These are phyloP conservation scores for Pollenia labialis DNA, from an alignment of 2,888 invertebrate species.

Conservation along the genomic window DNA sequence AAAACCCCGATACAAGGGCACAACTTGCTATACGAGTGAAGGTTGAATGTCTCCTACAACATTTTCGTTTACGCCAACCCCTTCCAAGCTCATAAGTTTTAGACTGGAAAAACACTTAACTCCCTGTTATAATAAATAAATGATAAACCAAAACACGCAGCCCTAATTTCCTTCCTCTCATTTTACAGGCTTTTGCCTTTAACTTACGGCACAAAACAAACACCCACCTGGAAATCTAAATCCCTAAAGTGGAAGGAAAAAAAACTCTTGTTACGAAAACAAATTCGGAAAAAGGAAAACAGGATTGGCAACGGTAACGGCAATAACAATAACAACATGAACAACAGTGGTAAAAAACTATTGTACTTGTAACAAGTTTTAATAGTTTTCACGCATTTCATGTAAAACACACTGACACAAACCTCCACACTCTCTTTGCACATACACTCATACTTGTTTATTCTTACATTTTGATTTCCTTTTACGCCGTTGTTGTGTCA, in stretches of 20 bases:
- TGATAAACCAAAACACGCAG: conserved; percentile 20
- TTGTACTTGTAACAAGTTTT: conserved; percentile 40
- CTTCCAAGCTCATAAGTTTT: background rate
- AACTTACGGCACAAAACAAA: background rate
- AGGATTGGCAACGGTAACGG: background rate
- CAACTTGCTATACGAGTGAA: background rate
- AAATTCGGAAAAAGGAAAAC: conserved; percentile 53
- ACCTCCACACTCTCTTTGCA: background rate
- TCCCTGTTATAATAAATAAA: conserved; percentile 42
- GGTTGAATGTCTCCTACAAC: background rate
- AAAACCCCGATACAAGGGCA: too few relatives aligned
- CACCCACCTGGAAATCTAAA: conserved; percentile 5
- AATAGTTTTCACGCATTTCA: conserved; percentile 61
- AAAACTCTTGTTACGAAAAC: conserved; percentile 48
- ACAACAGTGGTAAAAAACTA: conserved; percentile 15
- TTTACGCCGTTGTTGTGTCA: conserved; percentile 30
- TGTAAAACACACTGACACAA: conserved; percentile 20
- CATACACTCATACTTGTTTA: background rate
- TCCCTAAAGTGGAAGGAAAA: conserved; percentile 25
- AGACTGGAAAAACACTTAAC: conserved; percentile 44
- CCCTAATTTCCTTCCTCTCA: background rate
- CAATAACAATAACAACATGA: background rate
- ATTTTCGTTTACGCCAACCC: background rate
- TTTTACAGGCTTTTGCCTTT: background rate
- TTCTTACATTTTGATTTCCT: conserved; percentile 8